Conservation (phyloP, 2,113 vertebrate species). For the Anolis carolinensis region DNA sequence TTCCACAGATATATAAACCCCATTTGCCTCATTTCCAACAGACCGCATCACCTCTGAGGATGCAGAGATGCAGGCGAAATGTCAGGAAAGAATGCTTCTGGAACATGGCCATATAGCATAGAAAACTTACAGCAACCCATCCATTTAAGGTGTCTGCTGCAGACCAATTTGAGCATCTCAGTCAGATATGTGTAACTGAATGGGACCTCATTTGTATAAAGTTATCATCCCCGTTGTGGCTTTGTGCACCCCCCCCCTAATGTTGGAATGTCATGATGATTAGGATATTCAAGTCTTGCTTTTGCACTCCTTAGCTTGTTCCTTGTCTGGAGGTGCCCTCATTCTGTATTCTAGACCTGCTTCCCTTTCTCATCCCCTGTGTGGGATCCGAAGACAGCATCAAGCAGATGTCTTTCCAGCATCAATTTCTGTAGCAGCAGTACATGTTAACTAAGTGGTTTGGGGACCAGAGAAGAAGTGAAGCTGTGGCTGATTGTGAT, state of each 20-base stretch:
- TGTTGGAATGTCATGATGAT: neutral
- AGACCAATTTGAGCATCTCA: neutral
- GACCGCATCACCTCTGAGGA: too few relatives aligned
- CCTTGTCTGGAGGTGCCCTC: constrained; percentile 33
- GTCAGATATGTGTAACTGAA: too few relatives aligned
- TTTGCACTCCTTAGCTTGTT: constrained; percentile 18
- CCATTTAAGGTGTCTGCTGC: neutral
- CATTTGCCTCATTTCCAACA: too few relatives aligned
- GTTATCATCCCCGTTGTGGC: neutral
- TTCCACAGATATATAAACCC: too few relatives aligned
- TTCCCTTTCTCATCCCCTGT: neutral
- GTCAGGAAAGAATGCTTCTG: too few relatives aligned
- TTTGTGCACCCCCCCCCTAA: neutral
- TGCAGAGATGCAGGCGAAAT: too few relatives aligned
- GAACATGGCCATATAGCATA: too few relatives aligned
- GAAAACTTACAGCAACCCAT: too few relatives aligned
- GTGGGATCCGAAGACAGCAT: constrained; percentile 17
- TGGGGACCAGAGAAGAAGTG: constrained; percentile 28
- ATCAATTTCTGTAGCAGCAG: constrained; percentile 38
- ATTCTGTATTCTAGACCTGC: neutral
- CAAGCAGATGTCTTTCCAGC: constrained; percentile 31
- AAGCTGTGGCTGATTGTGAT: constrained; percentile 30
- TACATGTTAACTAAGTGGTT: constrained; percentile 44
- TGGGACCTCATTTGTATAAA: too few relatives aligned
- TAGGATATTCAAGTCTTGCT: neutral